These are phyloP conservation scores for Zenarchopterus dispar DNA, from an alignment of 2,797 vertebrate species.

Conservation along the genomic window DNA sequence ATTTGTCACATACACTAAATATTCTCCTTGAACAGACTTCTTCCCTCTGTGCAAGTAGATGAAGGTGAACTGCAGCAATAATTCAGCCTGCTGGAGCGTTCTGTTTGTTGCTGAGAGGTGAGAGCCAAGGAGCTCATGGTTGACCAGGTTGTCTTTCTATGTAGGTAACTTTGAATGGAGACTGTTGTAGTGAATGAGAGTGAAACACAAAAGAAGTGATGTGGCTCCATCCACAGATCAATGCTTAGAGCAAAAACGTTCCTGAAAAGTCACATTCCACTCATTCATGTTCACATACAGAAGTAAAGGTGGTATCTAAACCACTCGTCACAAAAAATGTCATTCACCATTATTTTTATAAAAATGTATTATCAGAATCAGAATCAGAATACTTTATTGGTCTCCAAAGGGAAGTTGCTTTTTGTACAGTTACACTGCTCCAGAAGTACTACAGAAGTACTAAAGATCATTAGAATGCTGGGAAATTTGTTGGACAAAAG, in stretches of 20 bases:
- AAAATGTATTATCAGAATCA: too few relatives aligned
- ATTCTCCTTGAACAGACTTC: slow-evolving; percentile 6
- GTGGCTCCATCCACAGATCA: slow-evolving; percentile 52
- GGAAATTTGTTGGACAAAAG: too few relatives aligned
- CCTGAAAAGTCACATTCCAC: slow-evolving; percentile 28
- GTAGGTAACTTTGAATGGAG: slow-evolving; percentile 1
- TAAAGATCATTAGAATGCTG: too few relatives aligned
- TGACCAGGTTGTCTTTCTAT: neutral
- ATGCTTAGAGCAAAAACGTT: slow-evolving; percentile 38
- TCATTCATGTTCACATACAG: slow-evolving; percentile 2
- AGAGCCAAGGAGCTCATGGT: slow-evolving; percentile 20
- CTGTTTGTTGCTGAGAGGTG: slow-evolving; percentile 24
- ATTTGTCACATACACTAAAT: neutral
- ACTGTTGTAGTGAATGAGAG: neutral
- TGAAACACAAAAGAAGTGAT: slow-evolving; percentile 48
- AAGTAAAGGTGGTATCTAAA: too few relatives aligned
- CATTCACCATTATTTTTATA: too few relatives aligned
- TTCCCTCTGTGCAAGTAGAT: slow-evolving; percentile 21
- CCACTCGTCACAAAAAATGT: too few relatives aligned
- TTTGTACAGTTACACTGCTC: too few relatives aligned
- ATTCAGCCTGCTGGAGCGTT: slow-evolving; percentile 62
- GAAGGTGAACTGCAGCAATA: slow-evolving; percentile 68
- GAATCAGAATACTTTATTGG: too few relatives aligned
- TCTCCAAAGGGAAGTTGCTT: too few relatives aligned
- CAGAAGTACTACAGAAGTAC: too few relatives aligned